Conservation (phyloP, 2,888 invertebrate species). For the Alcis repandata region DNA sequence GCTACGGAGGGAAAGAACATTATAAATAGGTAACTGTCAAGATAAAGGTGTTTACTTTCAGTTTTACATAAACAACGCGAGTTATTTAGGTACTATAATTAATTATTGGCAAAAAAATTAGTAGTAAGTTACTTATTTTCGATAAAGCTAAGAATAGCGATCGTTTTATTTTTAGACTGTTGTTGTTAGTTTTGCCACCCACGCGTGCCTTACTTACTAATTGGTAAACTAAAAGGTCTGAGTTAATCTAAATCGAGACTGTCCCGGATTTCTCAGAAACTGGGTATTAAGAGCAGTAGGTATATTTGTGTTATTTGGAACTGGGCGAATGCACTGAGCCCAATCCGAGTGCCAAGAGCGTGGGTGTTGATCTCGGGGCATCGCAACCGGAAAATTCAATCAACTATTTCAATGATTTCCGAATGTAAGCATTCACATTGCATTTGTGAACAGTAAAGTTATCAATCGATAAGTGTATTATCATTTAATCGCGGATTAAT, state of each 20-base stretch:
- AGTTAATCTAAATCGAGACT: conserved; percentile 52
- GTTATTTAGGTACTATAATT: not conserved
- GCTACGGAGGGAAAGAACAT: conserved; percentile 25
- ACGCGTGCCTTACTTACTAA: conserved; percentile 15
- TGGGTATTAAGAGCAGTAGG: conserved; percentile 73
- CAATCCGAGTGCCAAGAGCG: conserved; percentile 78
- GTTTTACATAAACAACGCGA: conserved; percentile 27
- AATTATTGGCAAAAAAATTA: not conserved
- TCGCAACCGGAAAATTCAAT: conserved; percentile 41
- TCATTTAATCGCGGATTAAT: not conserved
- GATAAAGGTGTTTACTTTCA: conserved; percentile 40
- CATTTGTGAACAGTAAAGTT: not conserved
- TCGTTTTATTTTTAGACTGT: not conserved
- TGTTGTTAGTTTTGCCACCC: not conserved
- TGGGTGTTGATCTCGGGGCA: conserved; percentile 62
- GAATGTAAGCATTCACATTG: conserved; percentile 1
- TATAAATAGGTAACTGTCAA: conserved; percentile 30
- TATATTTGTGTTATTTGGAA: conserved; percentile 79
- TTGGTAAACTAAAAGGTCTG: conserved; percentile 29
- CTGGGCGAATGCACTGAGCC: conserved; percentile 75
- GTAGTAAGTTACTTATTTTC: not conserved
- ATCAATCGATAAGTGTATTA: not conserved
- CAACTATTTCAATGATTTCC: conserved; percentile 26
- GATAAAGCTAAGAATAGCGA: not conserved
- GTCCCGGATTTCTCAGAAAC: conserved; percentile 72